Evolutionary conservation across 2,113 vertebrate genomes (phyloP).

Genomic region (Cyprinus carpio): DNA sequence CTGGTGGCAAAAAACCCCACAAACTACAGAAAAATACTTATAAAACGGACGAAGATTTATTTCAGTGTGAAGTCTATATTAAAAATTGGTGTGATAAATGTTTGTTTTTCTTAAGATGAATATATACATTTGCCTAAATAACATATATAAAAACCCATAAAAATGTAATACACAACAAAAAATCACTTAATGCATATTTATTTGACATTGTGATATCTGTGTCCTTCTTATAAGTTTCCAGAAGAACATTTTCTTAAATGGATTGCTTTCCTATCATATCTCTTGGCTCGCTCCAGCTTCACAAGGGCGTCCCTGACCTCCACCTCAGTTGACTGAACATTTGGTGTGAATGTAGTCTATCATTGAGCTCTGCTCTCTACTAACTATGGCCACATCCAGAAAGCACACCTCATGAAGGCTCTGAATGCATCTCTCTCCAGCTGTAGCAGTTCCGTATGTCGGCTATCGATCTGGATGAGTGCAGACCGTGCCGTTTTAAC

Average conservation of each 20-base stretch:
- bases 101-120: neutral
- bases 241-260: constrained; percentile 85
- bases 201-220: neutral
- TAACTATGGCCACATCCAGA: constrained; percentile 87
- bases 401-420: constrained; percentile 93
- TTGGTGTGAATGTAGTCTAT: constrained; percentile 83
- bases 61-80: neutral
- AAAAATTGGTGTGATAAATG: neutral
- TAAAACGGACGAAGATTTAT: too few relatives aligned
- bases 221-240: constrained; percentile 40
- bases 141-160: too few relatives aligned
- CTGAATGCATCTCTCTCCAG: constrained; percentile 85
- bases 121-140: neutral
- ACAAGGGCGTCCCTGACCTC: constrained; percentile 78
- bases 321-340: constrained; percentile 84
- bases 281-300: constrained; percentile 83
- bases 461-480: constrained; percentile 88
- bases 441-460: constrained; percentile 88
- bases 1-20: too few relatives aligned
- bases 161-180: too few relatives aligned
- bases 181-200: neutral
- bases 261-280: constrained; percentile 83
- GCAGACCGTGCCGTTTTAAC: constrained; percentile 86
- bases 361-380: constrained; percentile 90
- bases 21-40: too few relatives aligned